Base-by-base conservation (phyloP, 2,113 vertebrate genomes). In the Xyliphius kryptos region DNA sequence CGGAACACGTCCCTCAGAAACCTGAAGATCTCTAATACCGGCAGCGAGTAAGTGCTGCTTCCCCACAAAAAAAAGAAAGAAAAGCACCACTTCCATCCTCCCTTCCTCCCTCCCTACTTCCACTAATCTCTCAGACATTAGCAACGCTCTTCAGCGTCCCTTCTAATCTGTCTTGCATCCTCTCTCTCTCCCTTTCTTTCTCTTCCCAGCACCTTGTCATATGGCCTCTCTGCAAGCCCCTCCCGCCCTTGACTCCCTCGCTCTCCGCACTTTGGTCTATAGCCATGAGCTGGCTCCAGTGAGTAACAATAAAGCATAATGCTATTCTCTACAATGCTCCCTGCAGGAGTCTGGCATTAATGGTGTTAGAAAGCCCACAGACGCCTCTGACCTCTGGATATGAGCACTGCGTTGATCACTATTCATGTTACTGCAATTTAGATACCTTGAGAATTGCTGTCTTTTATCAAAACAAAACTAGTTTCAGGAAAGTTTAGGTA, bases 21-120 rank as follows among this genome's bases (percentile, higher is more conserved):
- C n/a, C n/a, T n/a, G n/a, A n/a, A n/a, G n/a, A n/a, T n/a, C n/a
- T n/a, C n/a, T n/a, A n/a, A n/a, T n/a, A n/a, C n/a, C n/a, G n/a
- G n/a, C n/a, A n/a, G n/a, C n/a, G n/a, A n/a, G n/a, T n/a, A n/a
- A n/a, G n/a, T n/a, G n/a, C n/a, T n/a, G n/a, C n/a, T n/a, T n/a
- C n/a, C n/a, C n/a, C n/a, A n/a, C n/a, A n/a, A n/a, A n/a, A n/a
- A n/a, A n/a, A n/a, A n/a, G n/a, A n/a, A n/a, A n/a, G n/a, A 43
- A 22, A 22, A 58, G 40, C 19, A 44, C 38, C 20, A 22, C 38
- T 44, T 53, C 15, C 58, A 61, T n/a, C n/a, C n/a, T n/a, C n/a
- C n/a, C 14, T 61, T 49, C 78, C 64, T 69, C 74, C 47, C 66
- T 77, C 64, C 68, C 73, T 76, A n/a, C n/a, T n/a, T n/a, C n/a